Base-by-base conservation (phyloP, 2,113 vertebrate genomes). In the Nestor notabilis region DNA sequence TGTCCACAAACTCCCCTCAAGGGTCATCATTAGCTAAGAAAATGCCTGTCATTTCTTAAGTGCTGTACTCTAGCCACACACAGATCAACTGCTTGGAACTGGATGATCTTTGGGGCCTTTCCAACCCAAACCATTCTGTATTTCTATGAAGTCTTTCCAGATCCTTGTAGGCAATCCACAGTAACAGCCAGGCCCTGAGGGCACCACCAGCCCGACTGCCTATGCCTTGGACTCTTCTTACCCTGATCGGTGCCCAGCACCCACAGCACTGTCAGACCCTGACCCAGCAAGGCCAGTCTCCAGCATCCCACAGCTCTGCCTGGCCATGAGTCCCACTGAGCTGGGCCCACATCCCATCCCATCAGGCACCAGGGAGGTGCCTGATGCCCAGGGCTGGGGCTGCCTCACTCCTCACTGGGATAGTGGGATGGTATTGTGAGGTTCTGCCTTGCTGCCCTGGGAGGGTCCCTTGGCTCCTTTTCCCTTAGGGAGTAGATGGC, bases 191-290 rank as follows among this genome's bases (percentile, higher is more conserved):
- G n/a, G 27, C 27, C 58, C 41, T 20, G 35, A 90, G 52, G 35
- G 9, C 12, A 49, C 50, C 24, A 49, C 1, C 46, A 88, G 61
- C 44, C 23, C 23, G 29, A 20, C 39, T 31, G 47, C 19, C 25
- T 41, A n/a, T 66, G 37, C 20, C 16, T 44, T 44, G 58, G 6
- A 17, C 11, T 81, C 33, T 64, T 35, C 28, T 37, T 24, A 43
- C 64, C 13, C 29, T 81, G 23, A 11, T 16, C 20, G 21, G 13
- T 75, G 60, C 12, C 21, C 65, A 82, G 24, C n/a, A 29, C 1
- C 0, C 11, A 14, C 5, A 17, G 43, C 11, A 58, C 14, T 2
- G 1, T 27, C 55, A 91, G 49, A 10, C 4, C 17, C 52, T 19
- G 4, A 13, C 39, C 37, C 31, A 75, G 18, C 24, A 82, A 11